phyloP scores from a whole-genome alignment of 2,797 vertebrate genomes.

The Acrossocheilus fasciatus region DNA sequence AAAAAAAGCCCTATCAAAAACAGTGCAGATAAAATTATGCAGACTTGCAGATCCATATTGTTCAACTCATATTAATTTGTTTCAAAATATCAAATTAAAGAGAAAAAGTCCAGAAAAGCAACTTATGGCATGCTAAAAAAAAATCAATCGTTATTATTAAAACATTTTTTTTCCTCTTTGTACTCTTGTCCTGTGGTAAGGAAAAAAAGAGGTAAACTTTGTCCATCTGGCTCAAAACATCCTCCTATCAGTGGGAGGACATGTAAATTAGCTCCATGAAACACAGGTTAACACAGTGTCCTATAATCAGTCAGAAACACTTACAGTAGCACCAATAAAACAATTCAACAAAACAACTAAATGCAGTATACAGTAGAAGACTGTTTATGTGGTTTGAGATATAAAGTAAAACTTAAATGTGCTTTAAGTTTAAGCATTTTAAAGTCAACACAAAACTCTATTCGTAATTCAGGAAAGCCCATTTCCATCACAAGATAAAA shows the following conservation, averaged over 20 bases:
- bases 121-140: background rate
- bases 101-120: background rate
- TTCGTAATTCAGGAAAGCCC: background rate
- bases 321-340: slow-evolving; percentile 10
- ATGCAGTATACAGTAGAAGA: background rate
- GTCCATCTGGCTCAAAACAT: background rate
- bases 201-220: background rate
- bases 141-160: background rate
- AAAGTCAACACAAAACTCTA: background rate
- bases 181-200: background rate
- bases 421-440: background rate
- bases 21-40: background rate
- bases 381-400: background rate
- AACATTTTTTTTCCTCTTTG: background rate
- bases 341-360: background rate
- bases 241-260: too few species aligned
- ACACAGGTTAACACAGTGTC: background rate
- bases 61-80: background rate
- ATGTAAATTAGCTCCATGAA: background rate
- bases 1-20: background rate
- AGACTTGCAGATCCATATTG: background rate
- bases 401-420: background rate
- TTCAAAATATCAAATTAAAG: background rate
- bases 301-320: background rate
- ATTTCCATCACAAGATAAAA: background rate